Conservation (phyloP, 2,888 invertebrate species). For the Mesorhabditis spiculigera region DNA sequence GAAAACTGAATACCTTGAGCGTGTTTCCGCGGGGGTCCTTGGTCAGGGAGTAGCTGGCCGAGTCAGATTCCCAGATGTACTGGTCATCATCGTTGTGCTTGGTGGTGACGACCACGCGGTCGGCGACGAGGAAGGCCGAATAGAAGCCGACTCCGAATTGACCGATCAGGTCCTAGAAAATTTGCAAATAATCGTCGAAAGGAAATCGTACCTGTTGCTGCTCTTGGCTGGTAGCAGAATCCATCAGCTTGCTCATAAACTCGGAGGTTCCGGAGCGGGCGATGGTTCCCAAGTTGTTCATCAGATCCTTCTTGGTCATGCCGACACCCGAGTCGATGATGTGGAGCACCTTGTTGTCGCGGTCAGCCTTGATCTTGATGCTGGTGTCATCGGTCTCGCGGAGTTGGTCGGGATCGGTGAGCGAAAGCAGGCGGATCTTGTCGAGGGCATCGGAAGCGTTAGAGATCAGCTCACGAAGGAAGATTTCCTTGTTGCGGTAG, state of each 20-base stretch:
- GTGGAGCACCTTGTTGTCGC: constrained; percentile 83
- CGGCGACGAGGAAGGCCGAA: constrained; percentile 93
- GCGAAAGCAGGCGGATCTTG: constrained; percentile 86
- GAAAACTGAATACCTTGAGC: constrained; percentile 64
- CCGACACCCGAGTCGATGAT: constrained; percentile 95
- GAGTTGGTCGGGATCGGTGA: constrained; percentile 80
- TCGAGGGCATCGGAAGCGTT: constrained; percentile 98
- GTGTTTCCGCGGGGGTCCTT: constrained; percentile 88
- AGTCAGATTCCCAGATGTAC: constrained; percentile 97
- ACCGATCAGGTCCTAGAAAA: constrained; percentile 81
- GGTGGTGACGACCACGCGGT: constrained; percentile 88
- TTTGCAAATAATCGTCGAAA: neutral
- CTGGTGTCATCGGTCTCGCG: constrained; percentile 77
- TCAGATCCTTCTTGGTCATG: constrained; percentile 78
- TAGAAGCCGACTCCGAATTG: constrained; percentile 97
- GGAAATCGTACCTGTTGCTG: constrained; percentile 46
- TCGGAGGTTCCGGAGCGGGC: constrained; percentile 66
- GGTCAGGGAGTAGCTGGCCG: constrained; percentile 79
- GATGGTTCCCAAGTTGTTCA: constrained; percentile 94
- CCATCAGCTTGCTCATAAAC: constrained; percentile 55
- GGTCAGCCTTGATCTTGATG: constrained; percentile 87
- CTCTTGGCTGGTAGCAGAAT: constrained; percentile 46
- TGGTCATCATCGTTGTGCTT: constrained; percentile 91
- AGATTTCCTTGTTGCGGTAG: constrained; percentile 93
- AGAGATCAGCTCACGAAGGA: constrained; percentile 83